Evolutionary conservation across 2,797 vertebrate species (phyloP).

Genomic region (Coluber constrictor): DNA sequence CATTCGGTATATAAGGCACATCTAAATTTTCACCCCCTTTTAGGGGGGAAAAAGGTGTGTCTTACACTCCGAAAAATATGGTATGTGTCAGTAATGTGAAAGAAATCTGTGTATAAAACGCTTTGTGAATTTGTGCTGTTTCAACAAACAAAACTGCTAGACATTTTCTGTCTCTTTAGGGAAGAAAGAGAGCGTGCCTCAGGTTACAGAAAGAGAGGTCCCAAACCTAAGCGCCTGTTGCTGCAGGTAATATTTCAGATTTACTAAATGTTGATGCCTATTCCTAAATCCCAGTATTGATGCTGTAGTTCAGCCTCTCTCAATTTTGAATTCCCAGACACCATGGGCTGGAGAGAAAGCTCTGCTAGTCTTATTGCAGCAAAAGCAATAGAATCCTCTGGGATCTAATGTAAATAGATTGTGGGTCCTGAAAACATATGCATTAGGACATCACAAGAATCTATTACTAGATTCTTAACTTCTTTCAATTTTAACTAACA

Average conservation of each 20-base stretch:
- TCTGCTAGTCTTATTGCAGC: background rate
- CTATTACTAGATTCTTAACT: background rate
- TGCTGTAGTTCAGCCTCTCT: background rate
- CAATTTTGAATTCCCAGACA: background rate
- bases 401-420: background rate
- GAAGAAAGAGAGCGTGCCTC: conserved; percentile 91
- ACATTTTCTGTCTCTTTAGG: conserved; percentile 69
- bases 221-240: conserved; percentile 89
- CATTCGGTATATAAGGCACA: no score
- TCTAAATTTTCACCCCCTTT: no score
- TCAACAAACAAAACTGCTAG: conserved; percentile 10
- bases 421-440: background rate
- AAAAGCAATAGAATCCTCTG: background rate
- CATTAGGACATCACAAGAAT: background rate
- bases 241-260: conserved; percentile 81
- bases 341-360: background rate
- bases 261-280: conserved; percentile 25
- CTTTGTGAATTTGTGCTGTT: background rate
- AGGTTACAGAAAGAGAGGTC: conserved; percentile 92
- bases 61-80: no score
- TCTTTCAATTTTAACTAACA: background rate
- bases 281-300: background rate
- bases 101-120: background rate
- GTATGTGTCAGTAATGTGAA: background rate
- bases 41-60: no score